Evolutionary conservation across 2,888 invertebrate genomes (phyloP).

Genomic region (Gerosis bhagava): DNA sequence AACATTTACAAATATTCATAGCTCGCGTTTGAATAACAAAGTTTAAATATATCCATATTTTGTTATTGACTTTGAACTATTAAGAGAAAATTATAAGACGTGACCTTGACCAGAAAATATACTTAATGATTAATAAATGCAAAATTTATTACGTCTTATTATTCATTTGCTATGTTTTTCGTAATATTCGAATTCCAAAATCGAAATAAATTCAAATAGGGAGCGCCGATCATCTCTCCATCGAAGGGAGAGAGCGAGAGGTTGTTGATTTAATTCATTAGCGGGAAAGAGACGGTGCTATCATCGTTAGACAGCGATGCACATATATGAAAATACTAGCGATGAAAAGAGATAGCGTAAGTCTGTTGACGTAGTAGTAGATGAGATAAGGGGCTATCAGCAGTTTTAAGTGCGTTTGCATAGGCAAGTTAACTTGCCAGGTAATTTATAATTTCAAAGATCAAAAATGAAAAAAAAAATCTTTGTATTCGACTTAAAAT

Average conservation of each 20-base stretch:
- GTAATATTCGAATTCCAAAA: slow-evolving; percentile 58
- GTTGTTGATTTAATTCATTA: slow-evolving; percentile 82
- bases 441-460: no score
- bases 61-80: no score
- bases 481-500: no score
- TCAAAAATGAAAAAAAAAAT: no score
- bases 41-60: no score
- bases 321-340: slow-evolving; percentile 32
- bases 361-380: slow-evolving; percentile 79
- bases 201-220: slow-evolving; percentile 66
- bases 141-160: background rate
- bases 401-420: slow-evolving; percentile 58
- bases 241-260: slow-evolving; percentile 76
- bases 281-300: slow-evolving; percentile 57
- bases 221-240: slow-evolving; percentile 59
- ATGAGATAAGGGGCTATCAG: slow-evolving; percentile 80
- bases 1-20: no score
- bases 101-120: background rate
- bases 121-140: background rate
- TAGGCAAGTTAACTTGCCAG: slow-evolving; percentile 53
- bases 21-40: no score
- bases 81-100: no score
- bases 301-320: slow-evolving; percentile 52
- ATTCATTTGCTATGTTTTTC: slow-evolving; percentile 7
- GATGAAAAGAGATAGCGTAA: slow-evolving; percentile 53